Conservation (phyloP, 1,140 invertebrate species). For the Paraescarpia echinospica region DNA sequence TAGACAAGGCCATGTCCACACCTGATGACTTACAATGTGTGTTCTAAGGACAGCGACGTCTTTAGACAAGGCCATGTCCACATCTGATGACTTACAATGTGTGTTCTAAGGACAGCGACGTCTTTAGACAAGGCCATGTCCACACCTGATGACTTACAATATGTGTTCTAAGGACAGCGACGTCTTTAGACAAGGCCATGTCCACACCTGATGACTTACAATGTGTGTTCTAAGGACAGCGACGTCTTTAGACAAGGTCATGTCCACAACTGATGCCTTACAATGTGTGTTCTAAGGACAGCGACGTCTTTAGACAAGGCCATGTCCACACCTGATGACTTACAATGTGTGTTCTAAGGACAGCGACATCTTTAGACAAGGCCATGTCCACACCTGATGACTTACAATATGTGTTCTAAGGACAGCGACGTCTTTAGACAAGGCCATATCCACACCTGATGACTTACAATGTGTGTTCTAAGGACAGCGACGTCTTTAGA, state of each 20-base stretch:
- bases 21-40: constrained; percentile 68
- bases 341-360: background rate
- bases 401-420: background rate
- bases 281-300: background rate
- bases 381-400: background rate
- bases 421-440: too few relatives aligned
- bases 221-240: background rate
- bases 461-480: background rate
- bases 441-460: background rate
- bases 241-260: too few relatives aligned
- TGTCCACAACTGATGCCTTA: background rate
- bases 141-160: constrained; percentile 72
- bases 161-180: constrained; percentile 80
- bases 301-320: too few relatives aligned
- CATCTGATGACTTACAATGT: constrained; percentile 65
- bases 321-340: background rate
- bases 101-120: constrained; percentile 79
- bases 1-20: constrained; percentile 85
- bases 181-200: constrained; percentile 83
- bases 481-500: too few relatives aligned
- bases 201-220: constrained; percentile 59
- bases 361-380: too few relatives aligned
- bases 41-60: constrained; percentile 83
- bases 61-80: constrained; percentile 82
- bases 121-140: constrained; percentile 85